phyloP scores from a whole-genome alignment of 2,113 vertebrate genomes.

The Pterocles burchelli region DNA sequence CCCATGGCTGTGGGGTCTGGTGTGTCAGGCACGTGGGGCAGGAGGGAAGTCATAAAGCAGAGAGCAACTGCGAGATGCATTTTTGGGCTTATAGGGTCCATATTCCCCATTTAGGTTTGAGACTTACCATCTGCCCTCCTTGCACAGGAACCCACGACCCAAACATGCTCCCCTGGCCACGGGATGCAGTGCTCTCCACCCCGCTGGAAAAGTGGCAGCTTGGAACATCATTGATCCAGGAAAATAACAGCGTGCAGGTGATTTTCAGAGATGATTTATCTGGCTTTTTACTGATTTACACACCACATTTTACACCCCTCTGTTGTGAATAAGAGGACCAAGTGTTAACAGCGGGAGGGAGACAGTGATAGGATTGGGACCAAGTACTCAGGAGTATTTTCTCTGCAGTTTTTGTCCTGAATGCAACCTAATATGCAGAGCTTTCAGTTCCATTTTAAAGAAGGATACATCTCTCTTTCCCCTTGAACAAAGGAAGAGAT shows the following conservation, averaged over 20 bases:
- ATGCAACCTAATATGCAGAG: neutral
- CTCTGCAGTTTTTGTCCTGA: neutral
- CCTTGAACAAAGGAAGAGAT: neutral
- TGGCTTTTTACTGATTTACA: neutral
- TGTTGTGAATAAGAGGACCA: neutral
- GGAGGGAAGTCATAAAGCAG: neutral
- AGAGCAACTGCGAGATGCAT: neutral
- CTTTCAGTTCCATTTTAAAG: slow-evolving; percentile 3
- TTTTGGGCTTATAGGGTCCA: neutral
- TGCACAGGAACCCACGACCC: neutral
- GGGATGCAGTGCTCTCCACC: neutral
- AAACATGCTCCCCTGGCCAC: neutral
- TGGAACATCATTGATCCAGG: neutral
- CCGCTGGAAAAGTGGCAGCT: neutral
- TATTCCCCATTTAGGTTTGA: neutral
- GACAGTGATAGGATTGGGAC: neutral
- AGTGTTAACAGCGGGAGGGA: neutral
- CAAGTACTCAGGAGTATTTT: neutral
- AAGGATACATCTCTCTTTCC: neutral
- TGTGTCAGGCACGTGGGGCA: neutral
- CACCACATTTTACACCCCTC: neutral
- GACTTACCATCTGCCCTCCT: neutral
- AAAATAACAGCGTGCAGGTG: neutral
- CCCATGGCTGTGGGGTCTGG: neutral
- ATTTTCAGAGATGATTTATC: neutral